Base-by-base conservation (phyloP, 64 coral and sea anemone genomes). In the Montipora capricornis region DNA sequence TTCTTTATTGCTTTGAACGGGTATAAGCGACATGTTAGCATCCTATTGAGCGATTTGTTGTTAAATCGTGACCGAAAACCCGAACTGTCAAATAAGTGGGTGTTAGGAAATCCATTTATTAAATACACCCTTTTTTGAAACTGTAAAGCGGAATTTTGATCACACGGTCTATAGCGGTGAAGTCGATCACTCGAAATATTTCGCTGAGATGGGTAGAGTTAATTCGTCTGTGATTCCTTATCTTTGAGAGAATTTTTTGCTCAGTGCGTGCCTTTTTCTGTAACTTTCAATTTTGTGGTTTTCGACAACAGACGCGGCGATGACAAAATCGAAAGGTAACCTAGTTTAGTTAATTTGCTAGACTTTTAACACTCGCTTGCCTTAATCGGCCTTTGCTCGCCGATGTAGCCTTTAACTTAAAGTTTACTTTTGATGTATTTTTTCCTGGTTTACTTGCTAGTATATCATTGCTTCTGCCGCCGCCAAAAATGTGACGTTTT, bases 111-210 rank as follows among this genome's bases (percentile, higher is more conserved):
- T 11, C 49, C 16, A 20, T 66, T 17, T 83, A 64, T 55, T 83
- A 44, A 55, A 55, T 55, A 64, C 55, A 64, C 55, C 80, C 80
- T 62, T 64, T 20, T 76, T 78, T 78, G 19, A 50, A 78, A 78
- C 46, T 49, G 47, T 49, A 19, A 77, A 50, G 47, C 47, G 44
- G 29, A 46, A 15, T 10, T 55, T 55, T 46, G 74, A 44, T 47
- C 12, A 76, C 37, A 37, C 37, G 37, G 37, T 76, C 74, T 10
- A 14, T 3, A 45, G 3, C 29, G 24, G 29, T 3, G 52, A 5
- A 55, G 52, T 55, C 52, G 52, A 55, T 57, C 53, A 6, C 53
- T 57, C 53, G 61, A 64, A 15, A 64, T 64, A 11, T 14, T 14
- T 64, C 61, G 61, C 8, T 16, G 61, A 64, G 14, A 64, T 64